These are phyloP conservation scores for Phyllopteryx taeniolatus DNA, from an alignment of 2,113 vertebrate genomes.

Conservation along the genomic window DNA sequence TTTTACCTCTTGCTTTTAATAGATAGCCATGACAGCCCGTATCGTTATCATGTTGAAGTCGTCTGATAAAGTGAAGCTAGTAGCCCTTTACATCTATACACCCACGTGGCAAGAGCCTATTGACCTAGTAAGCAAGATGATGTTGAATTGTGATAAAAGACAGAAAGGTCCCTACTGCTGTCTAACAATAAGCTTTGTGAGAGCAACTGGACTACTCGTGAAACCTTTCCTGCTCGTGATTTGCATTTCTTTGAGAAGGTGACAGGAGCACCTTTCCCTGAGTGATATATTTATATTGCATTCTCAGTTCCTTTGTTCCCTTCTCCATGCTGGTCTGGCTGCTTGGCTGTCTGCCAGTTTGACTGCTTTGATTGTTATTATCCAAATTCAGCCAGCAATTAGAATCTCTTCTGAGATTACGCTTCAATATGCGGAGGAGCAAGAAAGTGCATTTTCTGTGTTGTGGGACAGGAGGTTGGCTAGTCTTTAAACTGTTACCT, in stretches of 20 bases:
- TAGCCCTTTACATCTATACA: background rate
- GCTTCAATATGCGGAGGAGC: background rate
- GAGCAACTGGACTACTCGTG: slow-evolving; percentile 21
- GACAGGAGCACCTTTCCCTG: slow-evolving; percentile 38
- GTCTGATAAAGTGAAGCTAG: background rate
- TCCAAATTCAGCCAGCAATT: slow-evolving; percentile 14
- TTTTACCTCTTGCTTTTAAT: slow-evolving; percentile 58
- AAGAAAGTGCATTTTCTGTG: background rate
- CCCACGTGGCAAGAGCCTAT: background rate
- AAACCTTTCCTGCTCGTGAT: slow-evolving; percentile 22
- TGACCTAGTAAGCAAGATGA: slow-evolving; percentile 10
- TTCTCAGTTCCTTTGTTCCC: slow-evolving; percentile 59
- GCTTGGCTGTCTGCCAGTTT: slow-evolving; percentile 28
- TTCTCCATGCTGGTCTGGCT: slow-evolving; percentile 18
- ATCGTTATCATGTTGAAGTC: background rate
- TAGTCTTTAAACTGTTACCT: background rate
- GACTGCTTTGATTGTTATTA: slow-evolving; percentile 13
- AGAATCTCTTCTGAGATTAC: slow-evolving; percentile 9
- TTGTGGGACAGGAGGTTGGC: background rate
- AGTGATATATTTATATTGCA: slow-evolving; percentile 36
- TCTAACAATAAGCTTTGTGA: slow-evolving; percentile 19
- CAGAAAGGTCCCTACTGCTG: background rate
- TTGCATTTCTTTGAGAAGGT: slow-evolving; percentile 42
- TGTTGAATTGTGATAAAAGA: background rate
- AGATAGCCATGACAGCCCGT: slow-evolving; percentile 22